These are phyloP conservation scores for Monodelphis domestica DNA, from an alignment of 2,797 vertebrate species.

Conservation along the genomic window DNA sequence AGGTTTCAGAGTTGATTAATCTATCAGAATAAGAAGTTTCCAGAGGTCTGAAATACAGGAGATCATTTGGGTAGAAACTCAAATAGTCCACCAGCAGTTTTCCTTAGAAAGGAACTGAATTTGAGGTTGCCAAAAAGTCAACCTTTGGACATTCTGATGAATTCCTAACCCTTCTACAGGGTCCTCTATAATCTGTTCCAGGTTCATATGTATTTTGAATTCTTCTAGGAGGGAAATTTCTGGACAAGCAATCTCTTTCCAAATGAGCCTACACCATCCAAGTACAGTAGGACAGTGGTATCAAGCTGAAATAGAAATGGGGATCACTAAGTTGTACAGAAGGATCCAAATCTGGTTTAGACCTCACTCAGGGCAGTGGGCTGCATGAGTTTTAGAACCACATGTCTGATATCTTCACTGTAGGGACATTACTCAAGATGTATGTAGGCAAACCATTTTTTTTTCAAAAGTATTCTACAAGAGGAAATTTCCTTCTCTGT, in stretches of 20 bases:
- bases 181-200: background rate
- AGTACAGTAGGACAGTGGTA: background rate
- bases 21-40: background rate
- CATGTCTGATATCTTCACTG: background rate
- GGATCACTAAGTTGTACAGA: background rate
- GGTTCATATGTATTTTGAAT: background rate
- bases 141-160: background rate
- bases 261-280: background rate
- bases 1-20: background rate
- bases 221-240: background rate
- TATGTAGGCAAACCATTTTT: background rate
- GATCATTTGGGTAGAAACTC: background rate
- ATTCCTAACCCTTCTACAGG: background rate
- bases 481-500: background rate
- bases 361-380: background rate
- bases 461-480: background rate
- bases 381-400: background rate
- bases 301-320: background rate
- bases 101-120: background rate
- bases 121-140: background rate
- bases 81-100: background rate
- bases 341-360: background rate
- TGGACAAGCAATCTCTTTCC: background rate
- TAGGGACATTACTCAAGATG: background rate
- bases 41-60: background rate